Evolutionary conservation across 2,888 invertebrate genomes (phyloP), one percentile per base, ranked within the genome.

Genomic region (Malthinus seriepunctatus): DNA sequence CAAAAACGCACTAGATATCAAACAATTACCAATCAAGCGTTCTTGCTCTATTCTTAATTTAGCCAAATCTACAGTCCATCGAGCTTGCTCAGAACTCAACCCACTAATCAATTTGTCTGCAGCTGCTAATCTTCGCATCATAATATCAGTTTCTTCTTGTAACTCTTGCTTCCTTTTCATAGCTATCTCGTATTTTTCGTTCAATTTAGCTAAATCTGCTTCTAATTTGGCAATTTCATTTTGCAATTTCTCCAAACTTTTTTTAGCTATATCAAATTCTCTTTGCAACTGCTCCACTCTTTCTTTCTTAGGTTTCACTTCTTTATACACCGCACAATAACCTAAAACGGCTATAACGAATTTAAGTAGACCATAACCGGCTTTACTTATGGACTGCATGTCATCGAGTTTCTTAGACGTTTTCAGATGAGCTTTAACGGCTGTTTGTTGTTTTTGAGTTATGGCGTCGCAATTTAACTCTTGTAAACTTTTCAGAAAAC

Each of bases 81-180:
- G 86, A 52, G 83, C 82, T 65, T 90, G 88, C 74, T 96, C 95
- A 1, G 93, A 94, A 2, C 89, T 88, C 1, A 96, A 79, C 9
- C 95, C 95, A 7, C 87, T 87, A 71, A 95, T 93, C 3, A 95
- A 81, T 74, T 93, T 94, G 73, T 94, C 93, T 0, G 96, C 95
- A 0, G 95, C 95, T 35, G 88, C 80, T 33, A 93, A 78, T 42
- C 93, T 82, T 60, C 89, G 79, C 83, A 90, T 88, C 86, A 93
- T 88, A 15, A 92, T 81, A 71, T 91, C 90, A 0, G 91, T 91
- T 74, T 93, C 91, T 68, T 90, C 90, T 72, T 92, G 89, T 48
- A 93, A 74, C 56, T 85, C 85, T 67, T 87, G 86, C 53, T 86
- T 80, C 33, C 72, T 67, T 50, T 84, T 73, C 85, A 91, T 90